Base-by-base conservation (phyloP, 2,797 vertebrate species). In the Pipistrellus pipistrellus region DNA sequence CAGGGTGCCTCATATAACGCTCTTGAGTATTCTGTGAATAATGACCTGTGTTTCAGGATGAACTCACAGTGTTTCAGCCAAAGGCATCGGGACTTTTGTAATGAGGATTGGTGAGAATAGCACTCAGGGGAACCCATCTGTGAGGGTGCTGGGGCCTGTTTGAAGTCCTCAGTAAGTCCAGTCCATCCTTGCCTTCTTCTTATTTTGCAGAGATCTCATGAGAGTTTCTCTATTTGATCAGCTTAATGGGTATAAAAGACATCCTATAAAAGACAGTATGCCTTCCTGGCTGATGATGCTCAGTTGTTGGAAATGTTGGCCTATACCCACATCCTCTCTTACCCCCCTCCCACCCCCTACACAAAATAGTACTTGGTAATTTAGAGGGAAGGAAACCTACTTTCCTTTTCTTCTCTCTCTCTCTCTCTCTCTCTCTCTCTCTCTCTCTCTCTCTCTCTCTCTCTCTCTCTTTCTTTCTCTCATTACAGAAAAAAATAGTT, bases 311-410 rank as follows among this genome's bases (percentile, higher is more conserved):
- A 62, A 62, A 62, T 62, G 59, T 30, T 62, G 6, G 66, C 5
- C 17, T 8, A 64, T 30, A 17, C 2, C 4, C 9, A 17, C 27
- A 69, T n/a, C 35, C 17, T 38, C 13, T 30, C 0, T 10, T 57
- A 2, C 59, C 5, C 2, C 27, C 2, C 30, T 6, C 17, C 3
- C 1, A 3, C 35, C 48, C 1, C 1, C 46, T 1, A 41, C 8
- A 15, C 14, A 91, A 64, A 88, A 27, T 27, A 10, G 20, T 41
- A 18, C 2, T 8, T 4, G 27, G 14, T 6, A 38, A 41, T 59
- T 93, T 2, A 46, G 17, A 72, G 21, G 32, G 30, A 20, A 17
- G 1, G 15, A 55, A 93, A 38, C 14, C 23, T 72, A 57, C 68
- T 48, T 48, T 13, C 46, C 13, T 48, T 14, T 48, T 48, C 46